Base-by-base conservation (phyloP, 2,797 vertebrate genomes). In the Lepilemur septentrionalis region DNA sequence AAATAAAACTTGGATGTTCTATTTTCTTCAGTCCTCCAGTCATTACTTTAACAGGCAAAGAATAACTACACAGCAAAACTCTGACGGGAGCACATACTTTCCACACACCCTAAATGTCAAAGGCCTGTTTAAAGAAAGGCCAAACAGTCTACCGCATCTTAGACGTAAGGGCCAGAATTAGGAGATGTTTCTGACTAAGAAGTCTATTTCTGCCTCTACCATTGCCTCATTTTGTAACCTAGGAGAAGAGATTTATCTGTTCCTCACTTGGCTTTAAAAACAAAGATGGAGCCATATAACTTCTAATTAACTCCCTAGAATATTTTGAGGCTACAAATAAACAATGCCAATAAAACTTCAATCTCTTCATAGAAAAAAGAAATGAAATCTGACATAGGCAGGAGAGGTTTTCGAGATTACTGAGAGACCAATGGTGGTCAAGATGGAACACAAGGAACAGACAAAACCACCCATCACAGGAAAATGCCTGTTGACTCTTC, bases 101-200 rank as follows among this genome's bases (percentile, higher is more conserved):
- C 95, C 90, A 97, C 84, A 96, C 67, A 84, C 48, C 38, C 81
- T 81, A 91, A 81, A 93, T 12, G 84, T 89, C 96, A 84, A 84
- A 93, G 82, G 79, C 85, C 85, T 96, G 72, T 90, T 95, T 86
- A 89, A 52, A 95, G 61, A 94, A 96, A 96, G 48, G 73, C 75
- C 82, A 89, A 93, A 80, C 86, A 91, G 79, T 55, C 48, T 17
- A 59, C 80, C 61, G 69, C 78, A 65, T 91, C 78, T 93, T n/a
- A 80, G 70, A 90, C 48, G 6, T 22, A 85, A 84, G 46, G 32
- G 84, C 94, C 57, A 87, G 89, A 86, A 95, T 63, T 75, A 59
- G 50, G 72, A 72, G 86, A 87, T 41, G 30, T 86, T 95, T 91
- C 94, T 93, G 61, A 94, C 43, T 35, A 70, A 55, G 25, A 4